Percentiles rank a stretch among this genome's conserved stretches.
These are phyloP conservation scores for Salvelinus fontinalis DNA, from an alignment of 2,113 vertebrate genomes.

Conservation along the genomic window DNA sequence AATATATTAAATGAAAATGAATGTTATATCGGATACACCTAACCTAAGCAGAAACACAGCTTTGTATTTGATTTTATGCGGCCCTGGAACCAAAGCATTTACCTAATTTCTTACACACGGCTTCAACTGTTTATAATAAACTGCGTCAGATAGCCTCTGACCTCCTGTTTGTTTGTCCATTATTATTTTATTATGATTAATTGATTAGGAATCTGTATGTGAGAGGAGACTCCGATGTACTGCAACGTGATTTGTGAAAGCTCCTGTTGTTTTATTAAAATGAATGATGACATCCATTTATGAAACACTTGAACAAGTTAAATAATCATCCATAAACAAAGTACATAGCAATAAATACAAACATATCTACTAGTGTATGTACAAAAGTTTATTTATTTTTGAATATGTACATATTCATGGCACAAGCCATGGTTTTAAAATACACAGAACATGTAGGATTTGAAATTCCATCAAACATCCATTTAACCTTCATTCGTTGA, in stretches of 20 bases:
- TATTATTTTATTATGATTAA: no score
- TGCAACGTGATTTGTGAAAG: background rate
- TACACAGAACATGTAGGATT: background rate
- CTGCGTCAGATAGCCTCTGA: no score
- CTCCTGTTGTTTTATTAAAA: background rate
- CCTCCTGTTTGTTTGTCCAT: no score
- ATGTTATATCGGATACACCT: no score
- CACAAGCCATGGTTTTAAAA: background rate
- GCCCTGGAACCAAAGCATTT: no score
- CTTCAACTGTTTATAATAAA: no score
- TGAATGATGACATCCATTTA: background rate
- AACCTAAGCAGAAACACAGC: no score
- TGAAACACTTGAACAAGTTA: background rate
- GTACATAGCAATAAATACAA: background rate
- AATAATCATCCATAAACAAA: background rate
- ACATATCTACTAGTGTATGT: background rate
- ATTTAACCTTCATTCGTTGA: background rate
- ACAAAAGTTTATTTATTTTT: conserved; percentile 8
- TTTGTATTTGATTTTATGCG: no score
- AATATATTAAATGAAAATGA: no score
- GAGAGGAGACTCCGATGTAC: background rate
- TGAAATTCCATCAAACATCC: background rate
- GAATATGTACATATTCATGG: conserved; percentile 7
- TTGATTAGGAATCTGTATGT: background rate
- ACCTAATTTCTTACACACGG: no score